Percentiles rank a stretch among this genome's conserved stretches.
Evolutionary conservation across 2,888 invertebrate genomes (phyloP).

Genomic region (Cheilosia soror): DNA sequence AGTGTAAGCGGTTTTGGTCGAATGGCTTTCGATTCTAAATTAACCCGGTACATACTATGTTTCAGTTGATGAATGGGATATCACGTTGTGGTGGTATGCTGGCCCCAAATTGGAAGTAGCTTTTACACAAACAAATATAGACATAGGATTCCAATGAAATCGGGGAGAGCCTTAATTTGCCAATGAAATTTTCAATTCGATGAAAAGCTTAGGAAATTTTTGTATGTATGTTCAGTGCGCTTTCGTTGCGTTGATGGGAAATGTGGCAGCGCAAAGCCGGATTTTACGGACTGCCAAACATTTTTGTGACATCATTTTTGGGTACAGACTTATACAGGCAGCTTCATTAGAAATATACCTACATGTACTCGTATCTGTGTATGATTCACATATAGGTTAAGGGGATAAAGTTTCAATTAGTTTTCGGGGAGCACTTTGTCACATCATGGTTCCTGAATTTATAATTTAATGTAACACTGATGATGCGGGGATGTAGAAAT

Average conservation of each 20-base stretch:
- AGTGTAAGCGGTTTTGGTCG: slow-evolving; percentile 67
- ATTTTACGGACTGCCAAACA: slow-evolving; percentile 60
- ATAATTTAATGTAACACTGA: slow-evolving; percentile 24
- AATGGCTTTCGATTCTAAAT: slow-evolving; percentile 71
- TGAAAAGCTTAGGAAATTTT: slow-evolving; percentile 59
- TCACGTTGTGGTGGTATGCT: slow-evolving; percentile 25
- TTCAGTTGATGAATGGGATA: slow-evolving; percentile 67
- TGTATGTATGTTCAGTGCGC: slow-evolving; percentile 41
- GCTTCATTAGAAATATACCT: slow-evolving; percentile 45
- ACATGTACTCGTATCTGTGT: not conserved
- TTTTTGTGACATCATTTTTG: slow-evolving; percentile 63
- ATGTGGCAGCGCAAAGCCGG: slow-evolving; percentile 46
- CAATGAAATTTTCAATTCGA: slow-evolving; percentile 73
- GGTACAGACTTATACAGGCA: not conserved
- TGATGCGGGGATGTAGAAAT: not conserved
- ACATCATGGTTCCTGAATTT: slow-evolving; percentile 23
- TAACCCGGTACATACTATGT: slow-evolving; percentile 49
- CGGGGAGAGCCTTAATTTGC: slow-evolving; percentile 56
- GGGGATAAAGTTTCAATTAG: slow-evolving; percentile 54
- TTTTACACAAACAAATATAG: slow-evolving; percentile 44
- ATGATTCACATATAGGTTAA: not conserved
- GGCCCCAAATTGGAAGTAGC: slow-evolving; percentile 30
- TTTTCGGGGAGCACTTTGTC: slow-evolving; percentile 32
- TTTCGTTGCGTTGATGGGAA: slow-evolving; percentile 32
- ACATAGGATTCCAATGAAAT: slow-evolving; percentile 45